These are phyloP conservation scores for Adrianichthys oophorus DNA, from an alignment of 2,797 vertebrate genomes.

Conservation along the genomic window DNA sequence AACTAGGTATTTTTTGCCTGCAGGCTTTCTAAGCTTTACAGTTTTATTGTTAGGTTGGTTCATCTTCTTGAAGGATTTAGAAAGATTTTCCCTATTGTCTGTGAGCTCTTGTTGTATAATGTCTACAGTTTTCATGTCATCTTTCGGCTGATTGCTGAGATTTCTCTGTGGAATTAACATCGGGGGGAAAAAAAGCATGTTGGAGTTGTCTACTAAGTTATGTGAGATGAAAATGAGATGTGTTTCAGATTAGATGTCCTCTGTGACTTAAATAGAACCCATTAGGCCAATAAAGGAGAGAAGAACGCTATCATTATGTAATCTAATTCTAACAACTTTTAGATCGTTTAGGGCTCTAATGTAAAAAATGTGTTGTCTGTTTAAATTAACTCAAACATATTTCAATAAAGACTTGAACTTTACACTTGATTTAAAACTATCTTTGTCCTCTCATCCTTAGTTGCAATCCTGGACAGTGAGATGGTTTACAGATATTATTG, in stretches of 20 bases:
- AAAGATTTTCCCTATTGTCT: constrained; percentile 8
- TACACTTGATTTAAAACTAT: constrained; percentile 12
- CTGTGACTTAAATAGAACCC: constrained; percentile 55
- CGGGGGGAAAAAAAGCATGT: not conserved
- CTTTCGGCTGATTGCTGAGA: constrained; percentile 14
- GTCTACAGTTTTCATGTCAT: constrained; percentile 18
- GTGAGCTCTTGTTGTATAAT: constrained; percentile 19
- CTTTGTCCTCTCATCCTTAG: constrained; percentile 22
- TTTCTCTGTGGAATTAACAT: constrained; percentile 2
- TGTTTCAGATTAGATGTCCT: constrained; percentile 53
- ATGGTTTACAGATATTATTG: too few relatives aligned
- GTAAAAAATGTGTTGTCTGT: constrained; percentile 36
- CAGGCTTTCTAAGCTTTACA: constrained; percentile 19
- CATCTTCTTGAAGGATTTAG: constrained; percentile 22
- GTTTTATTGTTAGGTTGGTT: constrained; percentile 23
- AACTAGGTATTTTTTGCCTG: constrained; percentile 27
- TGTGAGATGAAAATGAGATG: constrained; percentile 39
- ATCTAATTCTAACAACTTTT: constrained; percentile 54
- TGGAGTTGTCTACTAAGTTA: constrained; percentile 13
- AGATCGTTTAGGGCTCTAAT: constrained; percentile 49
- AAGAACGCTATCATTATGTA: constrained; percentile 36
- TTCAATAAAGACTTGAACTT: constrained; percentile 10
- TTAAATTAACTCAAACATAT: constrained; percentile 42
- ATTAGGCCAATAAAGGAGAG: constrained; percentile 62
- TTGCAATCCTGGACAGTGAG: too few relatives aligned